phyloP scores from a whole-genome alignment of 2,888 invertebrate species.

The Anticlea derivata region DNA sequence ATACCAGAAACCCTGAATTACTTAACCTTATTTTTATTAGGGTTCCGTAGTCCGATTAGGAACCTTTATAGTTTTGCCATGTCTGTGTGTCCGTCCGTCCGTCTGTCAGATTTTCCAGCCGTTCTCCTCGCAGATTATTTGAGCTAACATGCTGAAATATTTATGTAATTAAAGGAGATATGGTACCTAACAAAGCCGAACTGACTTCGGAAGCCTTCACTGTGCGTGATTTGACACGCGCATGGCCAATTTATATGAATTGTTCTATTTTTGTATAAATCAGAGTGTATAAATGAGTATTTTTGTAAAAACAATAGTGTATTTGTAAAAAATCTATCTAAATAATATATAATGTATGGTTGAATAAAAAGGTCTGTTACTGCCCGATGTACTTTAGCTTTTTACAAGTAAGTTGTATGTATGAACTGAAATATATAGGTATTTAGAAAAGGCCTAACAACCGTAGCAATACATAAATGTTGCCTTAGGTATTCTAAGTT shows the following conservation, averaged over 20 bases:
- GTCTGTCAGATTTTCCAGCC: too few species aligned
- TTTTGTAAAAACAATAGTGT: neutral
- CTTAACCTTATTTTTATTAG: conserved; percentile 3
- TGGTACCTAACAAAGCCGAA: too few species aligned
- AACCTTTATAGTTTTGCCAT: too few species aligned
- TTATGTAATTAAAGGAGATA: too few species aligned
- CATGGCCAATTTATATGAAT: neutral
- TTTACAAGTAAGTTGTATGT: conserved; percentile 6
- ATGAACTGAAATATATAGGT: conserved; percentile 6
- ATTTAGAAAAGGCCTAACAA: conserved; percentile 22
- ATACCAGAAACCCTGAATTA: conserved; percentile 9
- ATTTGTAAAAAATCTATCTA: conserved; percentile 9
- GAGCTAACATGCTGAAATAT: too few species aligned
- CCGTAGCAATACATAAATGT: conserved; percentile 15
- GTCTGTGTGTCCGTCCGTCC: too few species aligned
- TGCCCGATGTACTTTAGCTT: conserved; percentile 19
- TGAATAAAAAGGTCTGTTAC: conserved; percentile 10
- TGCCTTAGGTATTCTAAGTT: conserved; percentile 13
- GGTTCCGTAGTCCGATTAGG: too few species aligned
- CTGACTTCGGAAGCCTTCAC: too few species aligned
- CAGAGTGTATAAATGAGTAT: conserved; percentile 2
- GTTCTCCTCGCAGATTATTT: too few species aligned
- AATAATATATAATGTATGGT: conserved; percentile 4
- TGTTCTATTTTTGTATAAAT: conserved; percentile 15
- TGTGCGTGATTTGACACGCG: too few species aligned